Evolutionary conservation across 1,140 invertebrate genomes (phyloP).

Genomic region (Drosophila mauritiana): DNA sequence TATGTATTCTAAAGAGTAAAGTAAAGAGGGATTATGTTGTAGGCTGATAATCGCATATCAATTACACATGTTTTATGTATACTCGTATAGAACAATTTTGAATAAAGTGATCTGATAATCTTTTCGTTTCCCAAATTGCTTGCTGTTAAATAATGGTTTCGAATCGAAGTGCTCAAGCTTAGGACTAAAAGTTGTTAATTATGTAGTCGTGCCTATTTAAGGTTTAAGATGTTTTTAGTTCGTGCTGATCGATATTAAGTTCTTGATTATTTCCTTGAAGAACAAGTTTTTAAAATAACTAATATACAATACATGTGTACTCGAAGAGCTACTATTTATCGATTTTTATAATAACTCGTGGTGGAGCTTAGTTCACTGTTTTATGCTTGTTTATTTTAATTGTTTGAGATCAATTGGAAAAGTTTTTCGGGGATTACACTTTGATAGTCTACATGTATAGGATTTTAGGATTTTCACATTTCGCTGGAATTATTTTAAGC

Average conservation of each 20-base stretch:
- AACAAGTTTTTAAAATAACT: conserved; percentile 12
- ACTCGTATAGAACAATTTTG: neutral
- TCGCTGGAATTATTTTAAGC: conserved; percentile 29
- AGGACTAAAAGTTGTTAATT: conserved; percentile 44
- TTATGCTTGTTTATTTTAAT: conserved; percentile 31
- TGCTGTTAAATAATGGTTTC: neutral
- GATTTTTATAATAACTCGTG: conserved; percentile 7
- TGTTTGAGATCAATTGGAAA: conserved; percentile 77
- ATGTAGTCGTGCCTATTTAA: conserved; percentile 19
- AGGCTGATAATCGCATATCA: conserved; percentile 58
- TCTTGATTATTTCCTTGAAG: conserved; percentile 21
- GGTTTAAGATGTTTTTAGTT: conserved; percentile 3
- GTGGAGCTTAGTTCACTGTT: conserved; percentile 20
- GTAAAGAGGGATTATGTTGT: conserved; percentile 12
- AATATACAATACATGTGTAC: conserved; percentile 29
- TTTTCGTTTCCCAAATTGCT: conserved; percentile 1
- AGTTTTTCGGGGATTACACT: conserved; percentile 35
- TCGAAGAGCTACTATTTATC: conserved; percentile 10
- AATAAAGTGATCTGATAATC: conserved; percentile 7
- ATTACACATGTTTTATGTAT: conserved; percentile 21
- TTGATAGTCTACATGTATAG: conserved; percentile 14
- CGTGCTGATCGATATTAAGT: conserved; percentile 40
- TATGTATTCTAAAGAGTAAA: conserved; percentile 33
- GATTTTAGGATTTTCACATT: conserved; percentile 7
- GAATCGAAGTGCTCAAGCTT: conserved; percentile 42